Percentiles rank a stretch among this genome's conserved stretches.
These are phyloP conservation scores for Galaxias olidus DNA, from an alignment of 2,797 vertebrate genomes.

Conservation along the genomic window DNA sequence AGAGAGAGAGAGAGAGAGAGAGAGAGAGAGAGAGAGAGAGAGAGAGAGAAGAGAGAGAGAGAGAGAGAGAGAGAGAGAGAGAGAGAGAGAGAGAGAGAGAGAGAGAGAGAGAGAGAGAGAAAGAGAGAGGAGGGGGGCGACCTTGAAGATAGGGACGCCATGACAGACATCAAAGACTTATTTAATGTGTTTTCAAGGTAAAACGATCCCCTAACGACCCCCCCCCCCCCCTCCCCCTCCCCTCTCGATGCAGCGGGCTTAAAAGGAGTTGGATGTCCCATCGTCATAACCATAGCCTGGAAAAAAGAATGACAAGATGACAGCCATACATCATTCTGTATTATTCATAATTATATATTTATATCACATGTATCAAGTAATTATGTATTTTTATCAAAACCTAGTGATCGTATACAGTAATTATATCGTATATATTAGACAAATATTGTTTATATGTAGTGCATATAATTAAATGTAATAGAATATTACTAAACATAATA, in stretches of 20 bases:
- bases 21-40: conserved; percentile 62
- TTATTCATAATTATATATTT: conserved; percentile 48
- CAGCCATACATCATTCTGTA: conserved; percentile 69
- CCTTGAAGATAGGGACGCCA: conserved; percentile 60
- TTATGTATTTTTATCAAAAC: conserved; percentile 60
- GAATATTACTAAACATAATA: no score
- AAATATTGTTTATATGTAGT: no score
- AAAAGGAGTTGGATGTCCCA: conserved; percentile 53
- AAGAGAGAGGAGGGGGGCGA: conserved; percentile 18
- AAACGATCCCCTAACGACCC: conserved; percentile 59
- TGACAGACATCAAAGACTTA: conserved; percentile 71
- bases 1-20: conserved; percentile 56
- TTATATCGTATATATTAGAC: no score
- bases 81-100: neutral
- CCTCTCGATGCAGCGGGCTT: conserved; percentile 47
- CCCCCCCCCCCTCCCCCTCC: conserved; percentile 43
- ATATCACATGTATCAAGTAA: conserved; percentile 29
- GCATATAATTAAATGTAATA: no score
- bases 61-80: neutral
- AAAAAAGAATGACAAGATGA: conserved; percentile 64
- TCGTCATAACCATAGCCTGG: conserved; percentile 53
- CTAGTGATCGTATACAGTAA: no score
- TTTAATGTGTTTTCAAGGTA: conserved; percentile 76
- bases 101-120: neutral
- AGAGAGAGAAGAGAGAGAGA: conserved; percentile 46